Base-by-base conservation (phyloP, 2,113 vertebrate genomes). In the Corydoras maculifer region DNA sequence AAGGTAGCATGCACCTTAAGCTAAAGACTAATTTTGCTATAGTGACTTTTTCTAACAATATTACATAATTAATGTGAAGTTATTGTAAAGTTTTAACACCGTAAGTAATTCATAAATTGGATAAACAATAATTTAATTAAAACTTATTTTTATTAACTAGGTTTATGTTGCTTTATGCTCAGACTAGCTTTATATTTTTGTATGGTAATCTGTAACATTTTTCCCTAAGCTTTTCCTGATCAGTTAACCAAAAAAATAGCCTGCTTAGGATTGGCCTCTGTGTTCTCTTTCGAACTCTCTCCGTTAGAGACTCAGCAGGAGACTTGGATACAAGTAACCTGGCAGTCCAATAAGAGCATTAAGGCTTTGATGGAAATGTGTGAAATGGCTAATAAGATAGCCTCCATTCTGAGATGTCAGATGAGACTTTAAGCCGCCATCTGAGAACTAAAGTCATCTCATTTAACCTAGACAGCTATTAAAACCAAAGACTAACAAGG, bases 381-480 rank as follows among this genome's bases (percentile, higher is more conserved):
- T 9, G 65, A 18, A 43, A 31, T 58, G n/a, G 54, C 31, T 58
- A 68, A 58, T 68, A 53, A 58, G n/a, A 43, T 35, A 9, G 54
- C 65, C 65, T 68, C 18, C 65, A 58, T 58, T 14, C 54, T 57
- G 14, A 58, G 13, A 35, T 68, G 53, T 68, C 65, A 68, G 54
- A 43, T 68, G 31, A 68, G 31, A 68, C 11, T 58, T 30, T 57
- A 58, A 35, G 53, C 54, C 30, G 9, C 31, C n/a, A 14, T 10
- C 31, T 4, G 30, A 58, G 14, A 53, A 31, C 65, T 13, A 9
- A 68, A 18, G 50, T 13, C 32, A 15, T 62, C 65, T 58, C 7
- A 18, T 9, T 54, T 68, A 9, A 58, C 43, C 30, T 66, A 50
- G 65, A 55, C 25, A 12, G 30, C 25, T 9, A 55, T 66, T 66